Evolutionary conservation across 2,888 invertebrate genomes (phyloP), one percentile per base, ranked within the genome.

Genomic region (Lissonota sp.): DNA sequence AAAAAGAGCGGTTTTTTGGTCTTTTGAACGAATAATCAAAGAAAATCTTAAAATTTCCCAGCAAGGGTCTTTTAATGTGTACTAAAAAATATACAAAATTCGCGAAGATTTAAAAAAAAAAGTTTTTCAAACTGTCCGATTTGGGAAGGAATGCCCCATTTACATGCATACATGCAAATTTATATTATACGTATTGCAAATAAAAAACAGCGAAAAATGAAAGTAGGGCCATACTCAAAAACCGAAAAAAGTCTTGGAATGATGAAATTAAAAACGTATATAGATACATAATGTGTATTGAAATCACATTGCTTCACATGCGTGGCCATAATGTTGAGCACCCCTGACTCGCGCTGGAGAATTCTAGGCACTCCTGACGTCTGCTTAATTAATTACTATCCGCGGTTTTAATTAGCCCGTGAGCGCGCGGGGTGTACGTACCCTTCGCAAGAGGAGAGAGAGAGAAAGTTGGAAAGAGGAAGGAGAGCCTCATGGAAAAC

Each of bases 331-430:
- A 57, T 66, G 84, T 87, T 88, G 91, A 91, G 92, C 90, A 90
- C 89, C 91, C 84, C 90, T 88, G 90, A 84, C 12, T 86, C 86
- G 87, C 85, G 26, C 87, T 83, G 88, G 88, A 88, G 88, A 89
- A 91, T 90, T 87, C 90, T 90, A 89, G 89, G 90, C 89, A 89
- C 89, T 90, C 88, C 90, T 90, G 90, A 90, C 91, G 89, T 90
- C 89, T 90, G 91, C 91, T 92, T 91, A 92, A 92, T 92, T 92
- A 91, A 92, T 92, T 91, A 92, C 91, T 88, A 91, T 92, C 91
- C 91, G 90, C 89, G 92, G 91, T 92, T 92, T 92, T 92, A 92
- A 92, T 92, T 92, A 92, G 91, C 91, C 84, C 86, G 87, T 84
- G 73, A 81, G 82, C 84, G 86, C 81, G 26, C 26, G 26, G 26